Percentiles rank a stretch among this genome's conserved stretches.
Conservation (phyloP, 2,113 vertebrate genomes). For the Procapra przewalskii region DNA sequence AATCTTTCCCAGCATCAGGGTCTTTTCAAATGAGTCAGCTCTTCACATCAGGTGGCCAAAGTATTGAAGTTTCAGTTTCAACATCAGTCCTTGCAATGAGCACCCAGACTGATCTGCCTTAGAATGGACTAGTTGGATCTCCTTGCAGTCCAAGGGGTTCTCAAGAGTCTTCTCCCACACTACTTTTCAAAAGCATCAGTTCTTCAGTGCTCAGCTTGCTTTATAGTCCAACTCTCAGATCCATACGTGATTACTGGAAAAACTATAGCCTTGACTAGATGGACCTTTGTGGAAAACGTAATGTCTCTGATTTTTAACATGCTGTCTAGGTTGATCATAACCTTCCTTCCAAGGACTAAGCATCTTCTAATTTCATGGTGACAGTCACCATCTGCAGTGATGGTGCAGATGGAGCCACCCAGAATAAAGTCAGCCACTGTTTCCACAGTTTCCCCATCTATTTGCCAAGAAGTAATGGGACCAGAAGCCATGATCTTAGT, state of each 20-base stretch:
- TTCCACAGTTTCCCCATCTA: not conserved
- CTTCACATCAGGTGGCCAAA: not conserved
- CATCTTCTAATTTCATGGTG: not conserved
- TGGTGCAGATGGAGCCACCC: not conserved
- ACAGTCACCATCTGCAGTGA: not conserved
- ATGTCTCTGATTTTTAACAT: not conserved
- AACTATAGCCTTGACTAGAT: not conserved
- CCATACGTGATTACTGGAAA: not conserved
- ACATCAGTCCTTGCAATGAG: not conserved
- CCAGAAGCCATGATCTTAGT: not conserved
- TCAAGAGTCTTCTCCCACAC: not conserved
- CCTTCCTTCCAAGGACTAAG: not conserved
- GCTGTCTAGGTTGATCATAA: not conserved
- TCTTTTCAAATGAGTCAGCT: not conserved
- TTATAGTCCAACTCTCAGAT: not conserved
- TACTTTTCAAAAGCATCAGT: not conserved
- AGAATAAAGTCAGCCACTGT: not conserved
- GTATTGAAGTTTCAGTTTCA: not conserved
- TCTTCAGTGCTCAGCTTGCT: fast-evolving
- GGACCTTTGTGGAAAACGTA: not conserved
- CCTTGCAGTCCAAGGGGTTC: not conserved
- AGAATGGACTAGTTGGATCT: not conserved
- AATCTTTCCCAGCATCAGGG: not conserved
- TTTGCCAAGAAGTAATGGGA: not conserved
- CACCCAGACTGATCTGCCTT: not conserved